Base-by-base conservation (phyloP, 2,113 vertebrate genomes). In the Labrus mixtus region DNA sequence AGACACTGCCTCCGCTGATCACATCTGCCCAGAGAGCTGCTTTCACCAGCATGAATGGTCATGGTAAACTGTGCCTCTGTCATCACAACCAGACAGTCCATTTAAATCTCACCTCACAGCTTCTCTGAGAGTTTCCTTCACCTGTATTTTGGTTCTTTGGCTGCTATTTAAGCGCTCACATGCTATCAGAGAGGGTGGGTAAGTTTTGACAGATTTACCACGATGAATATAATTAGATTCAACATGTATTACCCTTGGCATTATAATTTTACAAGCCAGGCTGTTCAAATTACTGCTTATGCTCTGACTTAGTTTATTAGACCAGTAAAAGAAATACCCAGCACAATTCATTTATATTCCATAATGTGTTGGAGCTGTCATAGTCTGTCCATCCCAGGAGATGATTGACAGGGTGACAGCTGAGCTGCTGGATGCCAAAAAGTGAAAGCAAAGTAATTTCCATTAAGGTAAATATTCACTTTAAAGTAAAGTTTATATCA, bases 1-100 rank as follows among this genome's bases (percentile, higher is more conserved):
- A 84, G 84, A 75, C 79, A 74, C 67, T 87, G 89, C 88, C 87
- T 89, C 78, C 37, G 76, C 84, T 87, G 87, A 91, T 91, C 86
- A 84, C 88, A 91, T 91, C 88, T 88, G 82, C 79, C 70, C 83
- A 82, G 70, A 90, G 80, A 85, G 86, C 70, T 89, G 90, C 83
- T 89, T 87, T 90, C 88, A 89, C 75, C 89, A 89, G 80, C 87
- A 83, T 85, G 79, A 88, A 83, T 79, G 84, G 88, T 76, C 84
- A 87, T 76, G 81, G 84, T 87, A 78, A 89, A 84, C 87, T 79
- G 72, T 88, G 84, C 70, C 71, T 86, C 82, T 89, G 89, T 88
- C 86, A 86, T 87, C 87, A 82, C 85, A 81, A 78, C 82, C 79
- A 80, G 83, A 79, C 79, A 72, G 73, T 72, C 76, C 46, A 36